phyloP scores from a whole-genome alignment of 2,888 invertebrate species.

The Scaeva pyrastri region DNA sequence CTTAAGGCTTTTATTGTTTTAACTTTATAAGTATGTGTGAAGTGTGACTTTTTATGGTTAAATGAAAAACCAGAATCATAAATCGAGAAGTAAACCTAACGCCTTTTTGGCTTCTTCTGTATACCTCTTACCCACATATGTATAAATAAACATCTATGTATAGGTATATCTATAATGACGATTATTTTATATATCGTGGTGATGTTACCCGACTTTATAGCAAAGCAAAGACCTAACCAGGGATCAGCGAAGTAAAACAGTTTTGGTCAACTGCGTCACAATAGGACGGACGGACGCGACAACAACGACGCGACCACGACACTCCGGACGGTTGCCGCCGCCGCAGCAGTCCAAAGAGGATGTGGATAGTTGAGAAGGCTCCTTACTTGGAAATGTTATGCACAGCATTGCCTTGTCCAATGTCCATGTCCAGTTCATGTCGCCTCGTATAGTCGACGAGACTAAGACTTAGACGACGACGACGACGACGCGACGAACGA shows the following conservation, averaged over 20 bases:
- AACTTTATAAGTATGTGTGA: slow-evolving; percentile 3
- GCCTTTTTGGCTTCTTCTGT: slow-evolving; percentile 3
- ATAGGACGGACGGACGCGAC: slow-evolving; percentile 14
- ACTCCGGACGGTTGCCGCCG: too few species aligned
- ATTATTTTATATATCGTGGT: slow-evolving; percentile 12
- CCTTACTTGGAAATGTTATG: slow-evolving; percentile 37
- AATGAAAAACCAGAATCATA: slow-evolving; percentile 7
- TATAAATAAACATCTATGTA: not conserved
- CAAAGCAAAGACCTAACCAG: slow-evolving; percentile 9
- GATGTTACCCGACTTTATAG: slow-evolving; percentile 43
- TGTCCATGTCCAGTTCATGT: not conserved
- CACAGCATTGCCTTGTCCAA: not conserved
- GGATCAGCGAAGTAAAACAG: slow-evolving; percentile 40
- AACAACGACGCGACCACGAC: too few species aligned
- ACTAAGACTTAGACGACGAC: not conserved
- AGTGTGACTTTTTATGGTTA: slow-evolving; percentile 35
- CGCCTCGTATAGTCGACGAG: not conserved
- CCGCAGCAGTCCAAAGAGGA: slow-evolving; percentile 57
- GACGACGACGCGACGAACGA: not conserved
- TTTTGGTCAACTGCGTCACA: slow-evolving; percentile 67
- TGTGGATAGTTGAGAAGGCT: slow-evolving; percentile 34
- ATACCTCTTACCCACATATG: too few species aligned
- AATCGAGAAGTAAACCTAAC: slow-evolving; percentile 60
- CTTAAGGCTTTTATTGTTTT: slow-evolving; percentile 24
- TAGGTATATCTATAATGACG: too few species aligned